Base-by-base conservation (phyloP, 2,888 invertebrate genomes). In the Zele albiditarsus region DNA sequence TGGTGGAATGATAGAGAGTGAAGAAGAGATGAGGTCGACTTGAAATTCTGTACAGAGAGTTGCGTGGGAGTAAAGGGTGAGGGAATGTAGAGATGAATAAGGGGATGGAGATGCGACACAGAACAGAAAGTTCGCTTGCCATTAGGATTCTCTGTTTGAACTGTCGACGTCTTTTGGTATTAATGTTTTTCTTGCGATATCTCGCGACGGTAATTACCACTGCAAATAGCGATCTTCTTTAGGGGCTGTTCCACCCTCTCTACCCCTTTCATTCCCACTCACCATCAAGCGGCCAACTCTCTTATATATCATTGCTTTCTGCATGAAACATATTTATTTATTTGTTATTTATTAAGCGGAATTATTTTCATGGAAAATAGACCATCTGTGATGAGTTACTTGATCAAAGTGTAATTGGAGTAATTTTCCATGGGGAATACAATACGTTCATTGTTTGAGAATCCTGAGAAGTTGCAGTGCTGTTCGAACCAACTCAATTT, bases 121-220 rank as follows among this genome's bases (percentile, higher is more conserved):
- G 78, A 79, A 73, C 58, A 77, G 82, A 85, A 86, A 87, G 86
- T 87, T 85, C 80, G 79, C 83, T 81, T 80, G 78, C 84, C 86
- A 87, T 87, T 87, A 86, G 83, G 83, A 83, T 82, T 83, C 80
- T 82, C 84, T 87, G 83, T 86, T 88, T 87, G 84, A 85, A 83
- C 86, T 84, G 79, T 77, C 79, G 82, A 78, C 75, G 68, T 77
- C 78, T 78, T 81, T 87, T 85, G 84, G 87, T 87, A 88, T 87
- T 87, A 88, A 87, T 87, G 87, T 88, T 88, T 88, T 87, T 87
- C 87, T 88, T 88, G 82, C 82, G 82, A 84, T 81, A 83, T 83
- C 81, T 81, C 82, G 80, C 80, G 80, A 53, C 81, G 76, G 83
- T 87, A 86, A 88, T 87, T 87, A 86, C 83, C 82, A 79, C 81